These are phyloP conservation scores for Pterocles gutturalis DNA, from an alignment of 2,113 vertebrate species.

Conservation along the genomic window DNA sequence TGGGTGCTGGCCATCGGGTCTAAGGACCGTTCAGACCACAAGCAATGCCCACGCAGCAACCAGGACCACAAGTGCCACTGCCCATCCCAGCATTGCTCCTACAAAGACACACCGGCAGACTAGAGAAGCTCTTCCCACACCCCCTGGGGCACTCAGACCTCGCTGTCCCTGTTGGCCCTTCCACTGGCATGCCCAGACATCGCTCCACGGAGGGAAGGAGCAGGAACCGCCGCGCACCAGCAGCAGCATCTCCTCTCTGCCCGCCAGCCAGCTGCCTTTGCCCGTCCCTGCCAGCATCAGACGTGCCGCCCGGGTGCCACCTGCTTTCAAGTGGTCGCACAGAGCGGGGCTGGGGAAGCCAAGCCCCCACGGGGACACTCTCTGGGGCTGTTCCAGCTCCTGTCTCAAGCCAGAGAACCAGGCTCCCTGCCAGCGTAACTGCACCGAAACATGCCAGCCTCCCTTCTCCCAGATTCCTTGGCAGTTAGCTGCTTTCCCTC, in stretches of 20 bases:
- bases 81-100: not conserved
- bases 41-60: not conserved
- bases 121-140: not conserved
- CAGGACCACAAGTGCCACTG: not conserved
- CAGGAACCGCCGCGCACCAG: not conserved
- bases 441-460: not conserved
- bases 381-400: not conserved
- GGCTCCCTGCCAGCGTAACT: not conserved
- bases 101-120: not conserved
- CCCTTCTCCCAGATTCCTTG: not conserved
- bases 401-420: not conserved
- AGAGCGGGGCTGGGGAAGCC: not conserved
- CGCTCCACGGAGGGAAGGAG: not conserved
- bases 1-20: not conserved
- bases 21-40: fast-evolving
- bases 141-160: not conserved
- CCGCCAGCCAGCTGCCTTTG: not conserved
- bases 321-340: not conserved
- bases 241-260: not conserved
- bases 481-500: not conserved
- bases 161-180: not conserved
- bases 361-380: not conserved
- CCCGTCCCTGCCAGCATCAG: not conserved
- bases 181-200: not conserved
- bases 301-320: not conserved